Conservation (phyloP, 2,113 vertebrate species). For the Apodemus speciosus region DNA sequence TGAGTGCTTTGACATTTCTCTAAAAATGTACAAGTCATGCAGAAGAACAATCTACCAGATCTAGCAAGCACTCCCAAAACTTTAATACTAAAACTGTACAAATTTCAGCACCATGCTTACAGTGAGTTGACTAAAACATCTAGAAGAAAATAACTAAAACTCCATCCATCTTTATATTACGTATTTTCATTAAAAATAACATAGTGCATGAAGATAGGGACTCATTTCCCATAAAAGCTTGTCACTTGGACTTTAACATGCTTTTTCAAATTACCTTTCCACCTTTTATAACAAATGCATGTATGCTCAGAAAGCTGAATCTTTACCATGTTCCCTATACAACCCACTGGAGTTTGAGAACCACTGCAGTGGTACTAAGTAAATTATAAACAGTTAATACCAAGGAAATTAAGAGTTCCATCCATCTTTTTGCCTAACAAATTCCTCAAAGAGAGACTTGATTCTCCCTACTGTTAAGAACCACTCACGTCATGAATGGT, state of each 20-base stretch:
- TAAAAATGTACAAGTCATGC: not conserved
- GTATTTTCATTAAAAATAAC: not conserved
- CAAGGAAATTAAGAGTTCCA: not conserved
- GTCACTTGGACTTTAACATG: not conserved
- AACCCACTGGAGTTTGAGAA: not conserved
- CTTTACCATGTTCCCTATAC: not conserved
- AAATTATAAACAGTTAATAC: slow-evolving; percentile 9
- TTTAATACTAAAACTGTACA: not conserved
- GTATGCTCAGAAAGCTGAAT: not conserved
- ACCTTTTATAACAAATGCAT: not conserved
- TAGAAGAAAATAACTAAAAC: not conserved
- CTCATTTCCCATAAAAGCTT: not conserved
- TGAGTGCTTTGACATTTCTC: not conserved
- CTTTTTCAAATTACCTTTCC: slow-evolving; percentile 5
- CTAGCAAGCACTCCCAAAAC: not conserved
- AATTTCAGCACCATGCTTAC: not conserved
- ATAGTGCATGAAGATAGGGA: not conserved
- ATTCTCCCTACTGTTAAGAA: not conserved
- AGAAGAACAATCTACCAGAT: not conserved
- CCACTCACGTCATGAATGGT: not conserved
- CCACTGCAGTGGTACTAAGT: not conserved
- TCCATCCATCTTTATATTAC: not conserved
- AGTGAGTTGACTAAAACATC: not conserved
- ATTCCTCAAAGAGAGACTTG: not conserved
- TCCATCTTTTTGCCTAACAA: not conserved